Percentiles rank a stretch among this genome's conserved stretches.
These are phyloP conservation scores for Typhlichthys subterraneus DNA, from an alignment of 2,797 vertebrate genomes.

Conservation along the genomic window DNA sequence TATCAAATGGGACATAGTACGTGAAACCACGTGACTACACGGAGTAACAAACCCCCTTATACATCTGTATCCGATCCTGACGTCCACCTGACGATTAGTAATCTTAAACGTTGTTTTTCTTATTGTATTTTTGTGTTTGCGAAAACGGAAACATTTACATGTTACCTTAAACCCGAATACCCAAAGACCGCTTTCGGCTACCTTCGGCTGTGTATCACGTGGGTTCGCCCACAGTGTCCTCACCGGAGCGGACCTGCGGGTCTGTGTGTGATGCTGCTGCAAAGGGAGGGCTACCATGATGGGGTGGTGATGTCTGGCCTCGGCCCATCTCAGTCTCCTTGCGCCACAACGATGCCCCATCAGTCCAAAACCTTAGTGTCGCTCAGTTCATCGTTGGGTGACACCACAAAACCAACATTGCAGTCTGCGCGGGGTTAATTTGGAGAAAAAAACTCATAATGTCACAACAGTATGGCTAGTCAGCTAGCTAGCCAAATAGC, in stretches of 20 bases:
- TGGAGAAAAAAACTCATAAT: not conserved
- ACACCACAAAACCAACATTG: not conserved
- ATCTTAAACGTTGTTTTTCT: no score
- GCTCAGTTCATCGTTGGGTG: no score
- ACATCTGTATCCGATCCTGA: no score
- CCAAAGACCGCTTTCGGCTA: no score
- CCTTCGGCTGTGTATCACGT: no score
- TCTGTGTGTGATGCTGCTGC: not conserved
- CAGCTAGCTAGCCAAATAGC: constrained; percentile 5
- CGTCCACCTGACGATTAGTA: no score
- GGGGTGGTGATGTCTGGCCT: constrained; percentile 19
- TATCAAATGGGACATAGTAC: constrained; percentile 21
- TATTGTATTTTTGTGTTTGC: not conserved
- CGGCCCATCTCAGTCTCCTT: not conserved
- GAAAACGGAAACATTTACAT: not conserved
- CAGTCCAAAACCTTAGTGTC: not conserved
- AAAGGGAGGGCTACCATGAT: constrained; percentile 8
- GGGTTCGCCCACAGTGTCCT: no score
- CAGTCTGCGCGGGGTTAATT: not conserved
- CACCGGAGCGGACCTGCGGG: not conserved
- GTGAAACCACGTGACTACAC: no score
- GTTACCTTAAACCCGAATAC: no score
- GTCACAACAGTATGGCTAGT: constrained; percentile 2
- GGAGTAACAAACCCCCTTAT: no score
- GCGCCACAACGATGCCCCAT: not conserved